These are phyloP conservation scores for Drosophila paramelanica DNA, from an alignment of 2,888 invertebrate genomes.

Conservation along the genomic window DNA sequence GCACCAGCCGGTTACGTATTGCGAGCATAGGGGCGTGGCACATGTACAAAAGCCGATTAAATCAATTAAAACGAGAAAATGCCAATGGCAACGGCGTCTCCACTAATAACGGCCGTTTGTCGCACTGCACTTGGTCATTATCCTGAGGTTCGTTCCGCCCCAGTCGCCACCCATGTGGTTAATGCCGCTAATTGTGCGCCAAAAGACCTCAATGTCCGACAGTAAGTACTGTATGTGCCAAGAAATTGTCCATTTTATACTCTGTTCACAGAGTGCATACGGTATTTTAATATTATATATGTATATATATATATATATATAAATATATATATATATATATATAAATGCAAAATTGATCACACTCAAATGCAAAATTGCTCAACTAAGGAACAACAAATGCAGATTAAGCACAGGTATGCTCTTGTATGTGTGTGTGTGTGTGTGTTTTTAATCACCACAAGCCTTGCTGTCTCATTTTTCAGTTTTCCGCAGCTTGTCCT, in stretches of 20 bases:
- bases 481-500: slow-evolving; percentile 55
- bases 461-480: slow-evolving; percentile 61
- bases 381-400: slow-evolving; percentile 6
- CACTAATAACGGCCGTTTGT: slow-evolving; percentile 56
- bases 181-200: slow-evolving; percentile 62
- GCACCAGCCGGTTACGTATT: not conserved
- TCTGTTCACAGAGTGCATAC: not conserved
- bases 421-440: slow-evolving; percentile 4
- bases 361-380: not conserved
- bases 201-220: slow-evolving; percentile 44
- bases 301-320: no score
- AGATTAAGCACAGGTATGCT: slow-evolving; percentile 13
- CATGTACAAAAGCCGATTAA: slow-evolving; percentile 67
- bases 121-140: slow-evolving; percentile 61
- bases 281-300: no score
- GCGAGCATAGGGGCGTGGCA: slow-evolving; percentile 10
- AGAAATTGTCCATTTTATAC: not conserved
- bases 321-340: no score
- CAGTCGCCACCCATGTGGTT: not conserved
- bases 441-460: slow-evolving; percentile 14
- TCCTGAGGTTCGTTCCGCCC: not conserved
- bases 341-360: no score
- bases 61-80: slow-evolving; percentile 75
- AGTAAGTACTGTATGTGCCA: not conserved
- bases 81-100: slow-evolving; percentile 42